Base-by-base conservation (phyloP, 2,113 vertebrate genomes). In the Entomyzon cyanotis region DNA sequence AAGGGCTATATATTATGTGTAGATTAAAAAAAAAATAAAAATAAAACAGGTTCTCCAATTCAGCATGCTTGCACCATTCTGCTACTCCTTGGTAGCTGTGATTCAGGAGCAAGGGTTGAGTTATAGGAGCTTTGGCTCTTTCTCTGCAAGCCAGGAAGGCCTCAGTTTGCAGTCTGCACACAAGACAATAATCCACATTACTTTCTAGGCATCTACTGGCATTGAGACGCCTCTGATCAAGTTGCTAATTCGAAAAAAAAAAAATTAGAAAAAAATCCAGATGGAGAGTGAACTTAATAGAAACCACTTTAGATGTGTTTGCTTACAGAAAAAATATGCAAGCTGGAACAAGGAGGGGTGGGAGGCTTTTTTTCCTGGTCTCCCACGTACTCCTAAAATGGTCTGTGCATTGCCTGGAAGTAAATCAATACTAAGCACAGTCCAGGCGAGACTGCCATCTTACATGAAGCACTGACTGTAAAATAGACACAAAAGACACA, bases 401-500 rank as follows among this genome's bases (percentile, higher is more conserved):
- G 90, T 92, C 92, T 91, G 95, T 95, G 96, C 94, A 90, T 91
- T 97, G 96, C 96, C 96, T 92, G 95, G 96, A 95, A 95, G 96
- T 96, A 97, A 98, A 98, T 98, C 96, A 74, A 98, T 98, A 97
- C 96, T 93, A 97, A 96, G 95, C 94, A 97, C 33, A 96, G 97
- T 97, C 96, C 97, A 97, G 97, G 47, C 53, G 59, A 98, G 96
- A 95, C 98, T 98, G 98, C 98, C 98, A 98, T 98, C 97, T 98
- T 98, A 97, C 96, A 98, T 95, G 97, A 98, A 98, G 97, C 95
- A 97, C 96, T 68, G 91, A 97, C 97, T 98, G 96, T 97, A 98
- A 98, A 99, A 98, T 82, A 98, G 98, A 98, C 97, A 97, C 97
- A 97, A 97, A 97, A 98, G 98, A 98, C 97, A 97, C 97, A 96